Evolutionary conservation across 2,797 vertebrate species (phyloP), one percentile per base, ranked within the genome.

Genomic region (Leucoraja ocellata): DNA sequence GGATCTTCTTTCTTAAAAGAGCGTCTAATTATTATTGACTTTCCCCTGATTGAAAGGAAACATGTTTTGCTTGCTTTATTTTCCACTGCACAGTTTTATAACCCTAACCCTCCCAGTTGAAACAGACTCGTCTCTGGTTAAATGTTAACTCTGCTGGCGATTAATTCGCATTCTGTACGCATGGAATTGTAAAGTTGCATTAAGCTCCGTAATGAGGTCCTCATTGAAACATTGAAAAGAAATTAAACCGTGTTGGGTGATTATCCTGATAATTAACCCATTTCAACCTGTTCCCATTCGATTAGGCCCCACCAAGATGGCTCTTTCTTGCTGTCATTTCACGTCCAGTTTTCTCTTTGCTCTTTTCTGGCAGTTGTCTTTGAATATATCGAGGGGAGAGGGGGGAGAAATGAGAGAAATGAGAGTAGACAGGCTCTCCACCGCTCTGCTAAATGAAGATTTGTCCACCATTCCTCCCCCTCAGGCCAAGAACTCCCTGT

Each of bases 141-240:
- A 92, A 92, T 54, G 25, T 23, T 76, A 74, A 93, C 94, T 92
- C 94, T 93, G 93, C 94, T 94, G 94, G 94, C 94, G 95, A 95
- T 95, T 95, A 95, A 95, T 95, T 95, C 94, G 93, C 95, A 95
- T 96, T 96, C 95, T 94, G 95, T 94, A 95, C 95, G 94, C 95
- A 73, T 94, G 94, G 95, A 94, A 95, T 95, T 95, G 95, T 95
- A 96, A 96, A 95, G 94, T 96, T 95, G 93, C 96, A 97, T 96
- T 97, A 98, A 98, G 97, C 96, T 96, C 95, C 97, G 96, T 98
- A 98, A 98, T 98, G 97, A 98, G 97, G 97, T 97, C 96, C 97
- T 98, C 97, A 97, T 96, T 96, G 94, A 93, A 96, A 96, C 96
- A 95, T 96, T 95, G 96, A 97, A 96, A 96, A 97, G 95, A 97